Evolutionary conservation across 2,888 invertebrate species (phyloP).

Genomic region (Ormyrus thymus): DNA sequence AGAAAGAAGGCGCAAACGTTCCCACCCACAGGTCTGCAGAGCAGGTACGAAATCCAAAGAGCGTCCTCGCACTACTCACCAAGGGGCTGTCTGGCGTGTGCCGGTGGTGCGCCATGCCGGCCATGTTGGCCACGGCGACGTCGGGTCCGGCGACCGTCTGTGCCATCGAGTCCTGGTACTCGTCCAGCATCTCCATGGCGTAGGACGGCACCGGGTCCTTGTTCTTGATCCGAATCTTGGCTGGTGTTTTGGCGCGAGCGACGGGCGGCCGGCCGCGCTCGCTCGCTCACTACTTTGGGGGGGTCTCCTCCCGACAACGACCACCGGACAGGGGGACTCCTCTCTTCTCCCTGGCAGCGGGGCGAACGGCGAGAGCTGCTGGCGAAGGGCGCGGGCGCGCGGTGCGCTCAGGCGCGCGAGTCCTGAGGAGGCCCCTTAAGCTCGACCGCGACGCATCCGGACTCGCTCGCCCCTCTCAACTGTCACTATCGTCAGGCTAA

Average conservation of each 20-base stretch:
- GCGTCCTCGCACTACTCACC: slow-evolving; percentile 78
- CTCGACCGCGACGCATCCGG: too few species aligned
- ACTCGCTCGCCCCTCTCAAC: too few species aligned
- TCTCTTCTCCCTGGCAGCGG: too few species aligned
- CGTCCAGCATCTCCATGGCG: slow-evolving; percentile 82
- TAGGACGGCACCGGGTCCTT: slow-evolving; percentile 91
- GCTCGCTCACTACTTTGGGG: slow-evolving; percentile 46
- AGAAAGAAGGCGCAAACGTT: background rate
- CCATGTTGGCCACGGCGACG: slow-evolving; percentile 64
- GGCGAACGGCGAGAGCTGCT: too few species aligned
- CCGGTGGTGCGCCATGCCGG: slow-evolving; percentile 76
- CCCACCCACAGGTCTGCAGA: too few species aligned
- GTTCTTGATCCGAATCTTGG: slow-evolving; percentile 93
- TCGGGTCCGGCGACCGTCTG: slow-evolving; percentile 61
- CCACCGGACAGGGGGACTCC: too few species aligned
- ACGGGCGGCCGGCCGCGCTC: slow-evolving; percentile 41
- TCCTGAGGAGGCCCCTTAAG: too few species aligned
- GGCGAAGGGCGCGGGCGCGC: too few species aligned
- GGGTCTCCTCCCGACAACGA: too few species aligned
- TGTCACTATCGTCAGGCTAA: too few species aligned
- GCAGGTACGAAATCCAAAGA: background rate
- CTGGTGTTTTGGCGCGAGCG: slow-evolving; percentile 63
- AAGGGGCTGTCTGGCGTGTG: slow-evolving; percentile 84
- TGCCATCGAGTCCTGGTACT: slow-evolving; percentile 66
- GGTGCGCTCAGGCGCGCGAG: too few species aligned